Base-by-base conservation (phyloP, 1,140 invertebrate species). In the Drosophila subobscura region DNA sequence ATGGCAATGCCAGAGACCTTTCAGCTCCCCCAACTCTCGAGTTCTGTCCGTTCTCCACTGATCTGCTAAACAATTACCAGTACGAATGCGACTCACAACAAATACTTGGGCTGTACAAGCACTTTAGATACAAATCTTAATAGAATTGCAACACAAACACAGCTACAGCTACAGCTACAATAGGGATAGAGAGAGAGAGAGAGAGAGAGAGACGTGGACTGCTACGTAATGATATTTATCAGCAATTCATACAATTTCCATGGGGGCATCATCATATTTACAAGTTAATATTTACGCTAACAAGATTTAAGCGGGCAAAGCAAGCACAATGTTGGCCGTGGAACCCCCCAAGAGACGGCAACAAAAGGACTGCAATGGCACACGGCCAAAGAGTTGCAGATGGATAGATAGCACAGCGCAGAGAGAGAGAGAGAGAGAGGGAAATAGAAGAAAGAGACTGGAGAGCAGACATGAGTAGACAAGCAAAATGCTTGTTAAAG, bases 281-380 rank as follows among this genome's bases (percentile, higher is more conserved):
- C 86, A 90, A 90, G 86, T 90, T 90, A 90, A 90, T 90, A 90
- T 90, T 89, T 90, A 79, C 86, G 86, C 81, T 90, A 90, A 89
- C 85, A 89, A 89, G 85, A 89, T 84, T 72, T 72, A 53, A 53
- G 60, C 71, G 33, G 54, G 44, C 65, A 63, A 56, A 51, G 50
- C 57, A 66, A 63, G 29, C 41, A 81, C 79, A 52, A 70, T 61
- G 65, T 77, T 67, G 66, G 25, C 55, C 49, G 67, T 29, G 59
- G 52, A 64, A 40, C 54, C 33, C 79, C 67, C 64, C 56, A 25
- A 6, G 49, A 51, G 49, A 51, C 46, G 10, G 10, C 33, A 49
- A 75, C 81, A 81, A 86, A 84, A 85, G 81, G 72, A 80, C 80
- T 16, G 66, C 60, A 67, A 49, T 58, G 74, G 60, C 55, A 68